Base-by-base conservation (phyloP, 2,888 invertebrate genomes). In the Pachycephus smyrnensis region DNA sequence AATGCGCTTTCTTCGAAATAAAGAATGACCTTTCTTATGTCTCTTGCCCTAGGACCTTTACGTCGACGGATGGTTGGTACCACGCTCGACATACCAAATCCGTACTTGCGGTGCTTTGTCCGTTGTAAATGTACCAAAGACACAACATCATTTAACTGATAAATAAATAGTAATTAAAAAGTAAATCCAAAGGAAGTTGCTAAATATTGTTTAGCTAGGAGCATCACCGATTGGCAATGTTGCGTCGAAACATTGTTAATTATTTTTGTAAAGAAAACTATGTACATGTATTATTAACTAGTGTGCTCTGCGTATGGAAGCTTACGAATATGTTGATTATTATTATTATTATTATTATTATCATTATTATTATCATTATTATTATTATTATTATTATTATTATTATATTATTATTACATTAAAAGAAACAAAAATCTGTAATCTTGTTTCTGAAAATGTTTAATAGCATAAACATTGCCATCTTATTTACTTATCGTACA, bases 71-170 rank as follows among this genome's bases (percentile, higher is more conserved):
- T 87, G 87, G 86, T 86, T 82, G 84, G 85, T 86, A 89, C 85
- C 87, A 84, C 88, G 86, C 85, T 86, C 85, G 85, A 88, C 83
- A 83, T 86, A 87, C 83, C 84, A 86, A 82, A 79, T 84, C 75
- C 76, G 79, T 76, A 81, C 77, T 83, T 85, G 81, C 81, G 88
- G 86, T 86, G 86, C 83, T 90, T 89, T 90, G 89, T 90, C 88
- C 87, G 87, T 90, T 90, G 88, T 89, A 88, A 89, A 90, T 89
- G 89, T 90, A 90, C 91, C 91, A 91, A 90, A 91, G 90, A 80
- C 82, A 90, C 88, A 86, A 81, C 82, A 81, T 84, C 81, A 82
- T 83, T 84, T 80, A 82, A 84, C 83, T 81, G 82, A 84, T 84
- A 80, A 82, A 82, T 80, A 81, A 81, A 81, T 79, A 80, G 76